Percentiles rank a stretch among this genome's conserved stretches.
phyloP scores from a whole-genome alignment of 2,797 vertebrate genomes.

The Anguilla marmorata region DNA sequence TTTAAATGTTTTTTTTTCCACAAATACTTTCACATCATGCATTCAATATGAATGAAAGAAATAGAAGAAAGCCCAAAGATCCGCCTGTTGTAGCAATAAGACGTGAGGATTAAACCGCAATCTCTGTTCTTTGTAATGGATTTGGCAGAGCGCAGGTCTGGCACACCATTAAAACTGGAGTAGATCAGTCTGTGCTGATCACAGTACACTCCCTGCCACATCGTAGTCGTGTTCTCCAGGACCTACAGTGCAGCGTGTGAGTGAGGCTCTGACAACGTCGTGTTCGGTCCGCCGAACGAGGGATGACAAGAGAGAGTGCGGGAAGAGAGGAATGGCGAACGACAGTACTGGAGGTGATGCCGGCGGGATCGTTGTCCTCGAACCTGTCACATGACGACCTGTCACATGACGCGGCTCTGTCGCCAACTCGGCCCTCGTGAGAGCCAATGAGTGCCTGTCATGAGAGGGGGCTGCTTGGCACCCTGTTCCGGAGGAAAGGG shows the following conservation, averaged over 20 bases:
- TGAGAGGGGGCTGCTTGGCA: background rate
- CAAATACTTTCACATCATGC: too few relatives aligned
- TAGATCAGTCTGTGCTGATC: background rate
- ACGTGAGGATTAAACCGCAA: background rate
- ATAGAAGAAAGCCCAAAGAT: too few relatives aligned
- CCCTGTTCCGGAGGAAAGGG: background rate
- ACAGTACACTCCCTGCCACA: background rate
- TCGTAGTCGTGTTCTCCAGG: background rate
- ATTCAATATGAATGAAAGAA: background rate
- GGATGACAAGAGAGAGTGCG: background rate
- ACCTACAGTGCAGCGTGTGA: background rate
- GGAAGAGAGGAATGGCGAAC: background rate
- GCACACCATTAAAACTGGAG: background rate
- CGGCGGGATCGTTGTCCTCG: background rate
- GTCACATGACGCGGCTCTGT: background rate
- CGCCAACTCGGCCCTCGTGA: background rate
- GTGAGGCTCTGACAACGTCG: background rate
- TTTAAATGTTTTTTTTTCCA: too few relatives aligned
- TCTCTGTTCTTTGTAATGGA: background rate
- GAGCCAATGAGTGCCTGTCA: background rate
- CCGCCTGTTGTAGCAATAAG: background rate
- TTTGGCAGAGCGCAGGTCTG: background rate
- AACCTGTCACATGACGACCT: background rate
- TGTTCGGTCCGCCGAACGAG: background rate
- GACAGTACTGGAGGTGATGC: background rate